Evolutionary conservation across 2,113 vertebrate genomes (phyloP).

Genomic region (Mungos mungo): DNA sequence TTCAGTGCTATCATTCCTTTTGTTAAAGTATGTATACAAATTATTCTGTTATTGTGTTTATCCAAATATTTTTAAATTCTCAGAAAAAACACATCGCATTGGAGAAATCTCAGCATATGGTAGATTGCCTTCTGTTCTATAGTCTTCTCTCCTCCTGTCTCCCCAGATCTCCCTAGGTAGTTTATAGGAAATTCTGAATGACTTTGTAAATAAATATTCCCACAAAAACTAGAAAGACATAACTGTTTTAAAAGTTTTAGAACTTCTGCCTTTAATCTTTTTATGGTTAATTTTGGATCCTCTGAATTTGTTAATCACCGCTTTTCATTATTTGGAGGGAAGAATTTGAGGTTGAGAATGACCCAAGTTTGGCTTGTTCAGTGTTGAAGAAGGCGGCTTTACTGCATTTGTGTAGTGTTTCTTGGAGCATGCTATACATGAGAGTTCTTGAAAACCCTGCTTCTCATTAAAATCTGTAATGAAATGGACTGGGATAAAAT

Average conservation of each 20-base stretch:
- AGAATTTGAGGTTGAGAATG: neutral
- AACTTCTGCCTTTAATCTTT: neutral
- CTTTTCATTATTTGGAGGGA: neutral
- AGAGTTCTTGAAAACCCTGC: neutral
- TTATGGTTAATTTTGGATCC: neutral
- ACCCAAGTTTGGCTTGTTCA: neutral
- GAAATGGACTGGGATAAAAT: neutral
- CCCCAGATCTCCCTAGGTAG: neutral
- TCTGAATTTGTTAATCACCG: conserved; percentile 6
- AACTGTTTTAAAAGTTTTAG: neutral
- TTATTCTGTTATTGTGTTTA: conserved; percentile 7
- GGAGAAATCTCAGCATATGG: neutral
- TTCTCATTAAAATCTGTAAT: neutral
- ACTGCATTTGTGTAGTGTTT: neutral
- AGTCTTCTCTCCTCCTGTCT: neutral
- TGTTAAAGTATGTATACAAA: conserved; percentile 51
- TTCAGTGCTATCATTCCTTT: conserved; percentile 31
- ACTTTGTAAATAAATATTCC: neutral
- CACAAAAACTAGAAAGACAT: neutral
- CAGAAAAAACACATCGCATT: neutral
- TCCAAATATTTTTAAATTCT: conserved; percentile 46
- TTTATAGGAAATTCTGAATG: neutral
- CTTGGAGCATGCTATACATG: neutral
- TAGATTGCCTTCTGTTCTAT: neutral
- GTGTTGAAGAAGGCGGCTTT: neutral